Evolutionary conservation across 2,888 invertebrate species (phyloP), one percentile per base, ranked within the genome.

Genomic region (Keiferia lycopersicella): DNA sequence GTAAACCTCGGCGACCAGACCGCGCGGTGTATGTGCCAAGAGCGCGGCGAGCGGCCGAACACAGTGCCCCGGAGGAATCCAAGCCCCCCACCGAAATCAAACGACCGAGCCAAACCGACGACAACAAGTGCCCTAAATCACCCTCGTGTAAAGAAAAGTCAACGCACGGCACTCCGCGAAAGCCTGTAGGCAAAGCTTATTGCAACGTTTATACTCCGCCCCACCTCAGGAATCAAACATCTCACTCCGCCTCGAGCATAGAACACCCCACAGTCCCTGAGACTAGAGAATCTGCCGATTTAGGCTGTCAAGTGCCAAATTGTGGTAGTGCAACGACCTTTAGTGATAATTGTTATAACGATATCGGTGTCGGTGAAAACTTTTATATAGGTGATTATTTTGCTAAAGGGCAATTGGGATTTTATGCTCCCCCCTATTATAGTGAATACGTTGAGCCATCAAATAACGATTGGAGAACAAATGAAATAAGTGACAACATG

Each of bases 21-120:
- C 94, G 95, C 50, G 96, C 95, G 20, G 94, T 96, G 61, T 96
- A 96, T 90, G 94, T 96, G 67, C 96, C 96, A 66, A 92, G 95
- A 77, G 95, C 95, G 67, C 91, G 94, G 67, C 92, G 95, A 66
- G 75, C 81, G 30, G 78, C 86, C n/a, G 83, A 86, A 57, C 71
- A 65, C 62, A 75, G 45, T 61, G n/a, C 62, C 59, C 57, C 66
- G 1, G 76, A 74, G 7, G 75, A 76, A 60, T 61, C 61, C 34
- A 69, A 72, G 62, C 67, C 68, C 63, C 67, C 68, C 63, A 56
- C 69, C 8, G 76, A 73, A 11, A 66, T 64, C 30, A 67, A 82
- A 67, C 79, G 81, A 66, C 73, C 79, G 64, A 78, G 78, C 70
- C 81, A 80, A 69, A 76, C 74, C 66, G 69, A 16, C 16, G 85